A percentile compares a stretch with the other conserved stretches of the same genome.
Conservation (phyloP, 2,888 invertebrate species). For the Lycophotia porphyrea region DNA sequence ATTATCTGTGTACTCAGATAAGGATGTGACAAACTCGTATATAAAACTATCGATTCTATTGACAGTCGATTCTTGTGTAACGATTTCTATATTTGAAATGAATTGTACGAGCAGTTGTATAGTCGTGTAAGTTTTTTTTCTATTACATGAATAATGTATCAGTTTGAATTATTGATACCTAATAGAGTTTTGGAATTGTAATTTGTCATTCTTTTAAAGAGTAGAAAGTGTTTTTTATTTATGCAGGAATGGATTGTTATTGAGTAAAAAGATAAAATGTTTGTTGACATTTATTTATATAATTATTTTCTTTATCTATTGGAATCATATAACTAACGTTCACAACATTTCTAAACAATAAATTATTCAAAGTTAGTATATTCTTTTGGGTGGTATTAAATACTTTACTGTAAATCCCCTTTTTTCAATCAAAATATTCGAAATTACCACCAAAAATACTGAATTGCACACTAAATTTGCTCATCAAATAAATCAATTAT, state of each 20-base stretch:
- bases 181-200: conserved; percentile 27
- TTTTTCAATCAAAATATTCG: too few relatives aligned
- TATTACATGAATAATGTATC: conserved; percentile 48
- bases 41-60: conserved; percentile 73
- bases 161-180: conserved; percentile 50
- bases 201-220: conserved; percentile 55
- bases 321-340: neutral
- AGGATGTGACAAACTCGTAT: conserved; percentile 74
- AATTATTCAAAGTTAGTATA: neutral
- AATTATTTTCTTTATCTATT: neutral
- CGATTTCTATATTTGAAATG: conserved; percentile 61
- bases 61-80: conserved; percentile 56
- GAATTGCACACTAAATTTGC: too few relatives aligned
- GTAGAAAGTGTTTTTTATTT: conserved; percentile 39
- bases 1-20: conserved; percentile 71
- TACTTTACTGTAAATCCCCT: too few relatives aligned
- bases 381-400: too few relatives aligned
- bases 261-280: neutral
- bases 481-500: too few relatives aligned
- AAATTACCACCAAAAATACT: too few relatives aligned
- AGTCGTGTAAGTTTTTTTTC: conserved; percentile 50
- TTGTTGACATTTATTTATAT: neutral
- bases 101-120: conserved; percentile 55
- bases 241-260: conserved; percentile 14
- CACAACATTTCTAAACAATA: neutral